phyloP scores from a whole-genome alignment of 2,888 invertebrate genomes.

The Epicampocera succincta region DNA sequence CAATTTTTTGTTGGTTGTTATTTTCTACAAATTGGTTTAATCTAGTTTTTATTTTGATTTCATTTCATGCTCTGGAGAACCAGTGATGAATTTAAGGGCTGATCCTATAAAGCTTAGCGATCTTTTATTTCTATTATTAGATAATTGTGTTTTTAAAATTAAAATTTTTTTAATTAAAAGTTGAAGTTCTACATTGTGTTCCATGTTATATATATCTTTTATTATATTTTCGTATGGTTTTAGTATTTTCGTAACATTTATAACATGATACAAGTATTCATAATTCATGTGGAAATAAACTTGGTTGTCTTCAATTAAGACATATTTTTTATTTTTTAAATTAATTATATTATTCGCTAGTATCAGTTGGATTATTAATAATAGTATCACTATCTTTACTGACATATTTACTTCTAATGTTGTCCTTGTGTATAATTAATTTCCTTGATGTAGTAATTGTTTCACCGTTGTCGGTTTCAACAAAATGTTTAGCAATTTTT shows the following conservation, averaged over 20 bases:
- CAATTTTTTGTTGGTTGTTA: not conserved
- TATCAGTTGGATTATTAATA: not conserved
- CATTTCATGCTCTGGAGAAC: not conserved
- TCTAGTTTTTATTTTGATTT: not conserved
- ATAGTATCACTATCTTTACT: no score
- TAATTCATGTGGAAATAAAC: not conserved
- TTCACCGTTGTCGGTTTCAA: no score
- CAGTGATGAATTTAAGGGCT: not conserved
- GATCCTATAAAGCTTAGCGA: not conserved
- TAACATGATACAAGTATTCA: not conserved
- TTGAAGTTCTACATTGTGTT: not conserved
- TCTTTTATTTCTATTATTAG: no score
- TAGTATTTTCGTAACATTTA: not conserved
- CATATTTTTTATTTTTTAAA: not conserved
- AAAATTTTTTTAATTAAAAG: not conserved
- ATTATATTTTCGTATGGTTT: not conserved
- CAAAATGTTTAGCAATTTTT: not conserved
- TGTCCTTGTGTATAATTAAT: no score
- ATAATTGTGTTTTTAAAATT: no score
- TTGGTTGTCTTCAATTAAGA: not conserved
- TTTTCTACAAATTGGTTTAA: slow-evolving; percentile 13
- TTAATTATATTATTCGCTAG: not conserved
- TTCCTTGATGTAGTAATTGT: no score
- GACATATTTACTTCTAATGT: no score
- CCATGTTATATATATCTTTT: not conserved